Percentiles rank a stretch among this genome's conserved stretches.
Evolutionary conservation across 2,113 vertebrate species (phyloP).

Genomic region (Rhodinocichla rosea): DNA sequence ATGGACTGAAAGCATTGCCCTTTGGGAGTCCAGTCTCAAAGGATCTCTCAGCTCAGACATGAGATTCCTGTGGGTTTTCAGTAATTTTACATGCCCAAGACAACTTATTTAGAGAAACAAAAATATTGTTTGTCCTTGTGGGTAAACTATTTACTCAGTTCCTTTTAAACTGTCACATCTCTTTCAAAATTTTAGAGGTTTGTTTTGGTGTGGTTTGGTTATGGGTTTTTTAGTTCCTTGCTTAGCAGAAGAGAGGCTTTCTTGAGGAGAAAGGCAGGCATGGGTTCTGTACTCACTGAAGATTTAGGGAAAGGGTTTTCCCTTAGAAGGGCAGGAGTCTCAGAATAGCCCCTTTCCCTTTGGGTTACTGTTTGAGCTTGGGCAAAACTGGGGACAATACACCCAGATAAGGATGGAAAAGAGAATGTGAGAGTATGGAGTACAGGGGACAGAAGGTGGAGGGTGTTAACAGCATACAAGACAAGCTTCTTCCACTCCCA

Average conservation of each 20-base stretch:
- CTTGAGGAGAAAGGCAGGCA: background rate
- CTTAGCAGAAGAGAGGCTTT: background rate
- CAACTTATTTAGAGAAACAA: constrained; percentile 31
- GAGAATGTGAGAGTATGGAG: background rate
- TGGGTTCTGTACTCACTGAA: background rate
- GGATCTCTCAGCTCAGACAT: background rate
- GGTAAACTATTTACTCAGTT: constrained; percentile 33
- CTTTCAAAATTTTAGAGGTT: background rate
- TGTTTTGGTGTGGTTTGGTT: background rate
- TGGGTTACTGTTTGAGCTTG: background rate
- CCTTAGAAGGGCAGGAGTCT: background rate
- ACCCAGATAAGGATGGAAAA: background rate
- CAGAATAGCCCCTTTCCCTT: background rate
- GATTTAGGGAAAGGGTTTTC: background rate
- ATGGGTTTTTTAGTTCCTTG: background rate
- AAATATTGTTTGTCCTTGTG: constrained; percentile 38
- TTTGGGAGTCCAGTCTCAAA: background rate
- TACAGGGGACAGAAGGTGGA: background rate
- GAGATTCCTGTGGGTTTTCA: constrained; percentile 42
- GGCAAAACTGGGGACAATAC: background rate
- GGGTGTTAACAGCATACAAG: background rate
- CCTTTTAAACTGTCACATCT: constrained; percentile 18
- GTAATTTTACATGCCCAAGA: background rate
- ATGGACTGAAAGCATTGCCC: background rate
- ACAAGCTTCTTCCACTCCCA: no score